A percentile compares a stretch with the other conserved stretches of the same genome.
These are phyloP conservation scores for Scotopteryx bipunctaria DNA, from an alignment of 2,888 invertebrate species.

Conservation along the genomic window DNA sequence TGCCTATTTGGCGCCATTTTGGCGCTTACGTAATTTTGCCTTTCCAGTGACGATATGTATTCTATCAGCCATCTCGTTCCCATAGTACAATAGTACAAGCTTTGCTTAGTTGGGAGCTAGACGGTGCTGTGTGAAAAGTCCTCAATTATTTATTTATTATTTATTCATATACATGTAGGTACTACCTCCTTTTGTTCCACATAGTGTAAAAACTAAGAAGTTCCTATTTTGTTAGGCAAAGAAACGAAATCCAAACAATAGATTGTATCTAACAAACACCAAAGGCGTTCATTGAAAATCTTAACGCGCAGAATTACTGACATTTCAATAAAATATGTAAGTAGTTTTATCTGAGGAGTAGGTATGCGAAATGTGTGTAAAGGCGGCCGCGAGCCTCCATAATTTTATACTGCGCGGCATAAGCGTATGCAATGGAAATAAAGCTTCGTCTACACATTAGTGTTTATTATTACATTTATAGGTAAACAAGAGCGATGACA, in stretches of 20 bases:
- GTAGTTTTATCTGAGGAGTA: constrained; percentile 60
- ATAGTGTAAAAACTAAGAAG: not conserved
- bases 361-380: constrained; percentile 66
- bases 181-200: no score
- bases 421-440: constrained; percentile 43
- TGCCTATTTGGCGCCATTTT: no score
- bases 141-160: no score
- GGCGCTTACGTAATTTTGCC: no score
- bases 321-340: constrained; percentile 62
- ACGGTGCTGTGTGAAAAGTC: no score
- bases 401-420: constrained; percentile 59
- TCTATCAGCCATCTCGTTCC: no score
- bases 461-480: no score
- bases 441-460: constrained; percentile 45
- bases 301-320: constrained; percentile 53
- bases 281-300: constrained; percentile 43
- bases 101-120: no score
- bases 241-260: constrained; percentile 29
- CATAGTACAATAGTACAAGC: no score
- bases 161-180: no score
- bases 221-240: not conserved
- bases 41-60: no score
- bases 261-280: constrained; percentile 34
- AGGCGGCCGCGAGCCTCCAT: constrained; percentile 57
- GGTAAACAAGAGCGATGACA: no score